Evolutionary conservation across 2,888 invertebrate species (phyloP).

Genomic region (Drosophila austrosaltans): DNA sequence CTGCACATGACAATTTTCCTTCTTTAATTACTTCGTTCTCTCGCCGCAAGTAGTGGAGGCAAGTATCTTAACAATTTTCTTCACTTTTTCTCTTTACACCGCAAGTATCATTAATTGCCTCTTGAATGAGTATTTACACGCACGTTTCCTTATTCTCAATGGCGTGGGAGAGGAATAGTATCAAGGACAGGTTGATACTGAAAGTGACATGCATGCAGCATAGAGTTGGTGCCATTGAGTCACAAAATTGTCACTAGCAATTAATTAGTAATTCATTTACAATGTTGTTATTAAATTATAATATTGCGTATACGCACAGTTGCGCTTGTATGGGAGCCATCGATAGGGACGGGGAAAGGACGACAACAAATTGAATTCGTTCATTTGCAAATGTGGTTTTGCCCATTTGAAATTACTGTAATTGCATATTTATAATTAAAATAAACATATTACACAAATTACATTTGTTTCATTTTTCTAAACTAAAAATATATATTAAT

Average conservation of each 20-base stretch:
- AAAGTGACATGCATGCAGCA: slow-evolving; percentile 20
- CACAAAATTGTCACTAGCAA: slow-evolving; percentile 12
- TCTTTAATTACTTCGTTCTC: slow-evolving; percentile 41
- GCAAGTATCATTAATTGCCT: neutral
- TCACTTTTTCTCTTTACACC: neutral
- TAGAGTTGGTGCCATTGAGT: slow-evolving; percentile 27
- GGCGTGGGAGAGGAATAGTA: neutral
- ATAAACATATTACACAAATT: neutral
- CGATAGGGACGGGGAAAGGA: neutral
- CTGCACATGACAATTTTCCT: slow-evolving; percentile 38
- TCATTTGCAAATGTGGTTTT: slow-evolving; percentile 2
- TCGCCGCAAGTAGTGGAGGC: neutral
- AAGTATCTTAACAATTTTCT: slow-evolving; percentile 19
- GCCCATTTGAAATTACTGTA: neutral
- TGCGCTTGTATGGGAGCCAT: neutral
- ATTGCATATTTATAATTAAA: neutral
- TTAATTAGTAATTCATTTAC: slow-evolving; percentile 10
- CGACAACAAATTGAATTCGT: neutral
- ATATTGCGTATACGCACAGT: slow-evolving; percentile 30
- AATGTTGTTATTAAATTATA: slow-evolving; percentile 16
- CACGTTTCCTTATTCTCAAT: neutral
- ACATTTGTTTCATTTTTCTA: neutral
- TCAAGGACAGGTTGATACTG: slow-evolving; percentile 20
- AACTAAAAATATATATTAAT: neutral
- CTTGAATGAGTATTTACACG: slow-evolving; percentile 8